phyloP scores from a whole-genome alignment of 2,113 vertebrate species.

The Oplegnathus fasciatus region DNA sequence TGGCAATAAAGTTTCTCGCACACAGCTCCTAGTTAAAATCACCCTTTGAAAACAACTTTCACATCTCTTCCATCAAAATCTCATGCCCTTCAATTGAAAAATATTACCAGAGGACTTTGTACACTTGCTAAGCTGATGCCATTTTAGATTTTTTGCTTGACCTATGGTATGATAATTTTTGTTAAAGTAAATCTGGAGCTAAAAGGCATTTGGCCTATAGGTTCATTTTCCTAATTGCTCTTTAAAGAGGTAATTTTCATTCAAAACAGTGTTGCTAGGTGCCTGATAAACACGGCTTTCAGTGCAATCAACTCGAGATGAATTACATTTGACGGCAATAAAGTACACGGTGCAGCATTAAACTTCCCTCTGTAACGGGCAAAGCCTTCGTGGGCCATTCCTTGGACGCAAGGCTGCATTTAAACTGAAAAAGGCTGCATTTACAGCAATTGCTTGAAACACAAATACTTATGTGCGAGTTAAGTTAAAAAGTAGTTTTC shows the following conservation, averaged over 20 bases:
- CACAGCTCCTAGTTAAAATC: conserved; percentile 60
- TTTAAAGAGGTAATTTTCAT: conserved; percentile 81
- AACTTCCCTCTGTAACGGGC: conserved; percentile 61
- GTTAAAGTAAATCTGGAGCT: conserved; percentile 59
- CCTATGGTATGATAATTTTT: conserved; percentile 67
- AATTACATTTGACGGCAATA: conserved; percentile 82
- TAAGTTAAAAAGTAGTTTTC: conserved; percentile 64
- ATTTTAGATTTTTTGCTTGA: conserved; percentile 70
- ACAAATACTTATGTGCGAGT: conserved; percentile 69
- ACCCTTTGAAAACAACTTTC: conserved; percentile 52
- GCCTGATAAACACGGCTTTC: conserved; percentile 79
- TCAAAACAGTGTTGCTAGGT: conserved; percentile 81
- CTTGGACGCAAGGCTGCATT: conserved; percentile 69
- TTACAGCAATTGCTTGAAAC: conserved; percentile 75
- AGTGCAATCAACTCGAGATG: conserved; percentile 76
- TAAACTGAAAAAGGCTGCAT: conserved; percentile 66
- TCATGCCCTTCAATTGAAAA: conserved; percentile 55
- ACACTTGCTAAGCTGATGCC: conserved; percentile 76
- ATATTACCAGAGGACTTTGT: conserved; percentile 63
- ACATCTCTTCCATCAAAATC: conserved; percentile 67
- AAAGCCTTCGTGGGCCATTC: conserved; percentile 70
- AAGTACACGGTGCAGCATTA: conserved; percentile 72
- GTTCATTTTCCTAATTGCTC: conserved; percentile 75
- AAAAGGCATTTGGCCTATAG: conserved; percentile 73
- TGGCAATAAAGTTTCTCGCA: conserved; percentile 71